Evolutionary conservation across 2,797 vertebrate species (phyloP).

Genomic region (Esox masquinongy): DNA sequence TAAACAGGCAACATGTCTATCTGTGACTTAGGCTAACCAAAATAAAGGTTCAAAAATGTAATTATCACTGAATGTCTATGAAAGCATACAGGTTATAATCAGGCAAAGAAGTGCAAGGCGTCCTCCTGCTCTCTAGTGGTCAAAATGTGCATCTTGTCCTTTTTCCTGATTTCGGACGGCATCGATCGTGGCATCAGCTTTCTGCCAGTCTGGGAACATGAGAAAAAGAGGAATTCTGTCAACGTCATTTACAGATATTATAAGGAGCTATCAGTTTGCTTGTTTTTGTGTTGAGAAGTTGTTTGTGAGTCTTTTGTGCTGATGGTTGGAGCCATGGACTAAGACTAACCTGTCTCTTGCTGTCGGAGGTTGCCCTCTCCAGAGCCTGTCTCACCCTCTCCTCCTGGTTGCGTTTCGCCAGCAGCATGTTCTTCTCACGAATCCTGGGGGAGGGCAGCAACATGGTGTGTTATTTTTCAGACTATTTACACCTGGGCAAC

Average conservation of each 20-base stretch:
- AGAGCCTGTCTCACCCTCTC: constrained; percentile 56
- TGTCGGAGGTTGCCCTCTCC: constrained; percentile 61
- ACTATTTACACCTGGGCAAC: too few species aligned
- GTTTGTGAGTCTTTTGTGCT: background rate
- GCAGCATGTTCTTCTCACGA: constrained; percentile 61
- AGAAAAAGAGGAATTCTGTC: background rate
- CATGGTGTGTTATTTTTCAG: too few species aligned
- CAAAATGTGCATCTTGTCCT: background rate
- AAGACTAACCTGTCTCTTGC: constrained; percentile 65
- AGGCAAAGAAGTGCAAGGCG: constrained; percentile 57
- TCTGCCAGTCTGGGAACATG: constrained; percentile 50
- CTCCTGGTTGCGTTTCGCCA: constrained; percentile 61
- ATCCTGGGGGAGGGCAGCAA: constrained; percentile 34
- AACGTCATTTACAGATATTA: too few species aligned
- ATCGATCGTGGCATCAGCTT: constrained; percentile 53
- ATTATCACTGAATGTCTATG: background rate
- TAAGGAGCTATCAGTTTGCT: too few species aligned
- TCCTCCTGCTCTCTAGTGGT: constrained; percentile 48
- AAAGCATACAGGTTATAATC: background rate
- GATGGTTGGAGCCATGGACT: background rate
- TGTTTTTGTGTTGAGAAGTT: background rate
- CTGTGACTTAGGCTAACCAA: background rate
- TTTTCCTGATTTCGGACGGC: constrained; percentile 38
- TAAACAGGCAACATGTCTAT: background rate
- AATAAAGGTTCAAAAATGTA: background rate